phyloP scores from a whole-genome alignment of 2,888 invertebrate species.

The Phragmatobia fuliginosa region DNA sequence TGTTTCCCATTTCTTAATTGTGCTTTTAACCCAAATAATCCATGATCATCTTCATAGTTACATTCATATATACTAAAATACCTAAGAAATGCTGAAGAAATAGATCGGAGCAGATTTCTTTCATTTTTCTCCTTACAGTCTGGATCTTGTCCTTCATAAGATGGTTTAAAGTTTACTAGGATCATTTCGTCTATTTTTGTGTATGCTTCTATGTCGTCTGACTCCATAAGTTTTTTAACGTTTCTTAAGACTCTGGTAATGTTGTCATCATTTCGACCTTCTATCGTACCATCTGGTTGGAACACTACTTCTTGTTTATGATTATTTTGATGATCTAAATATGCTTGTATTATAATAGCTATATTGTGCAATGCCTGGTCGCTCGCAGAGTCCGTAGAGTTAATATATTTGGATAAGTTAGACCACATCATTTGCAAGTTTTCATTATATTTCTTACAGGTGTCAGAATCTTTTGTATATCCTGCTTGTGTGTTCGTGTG shows the following conservation, averaged over 20 bases:
- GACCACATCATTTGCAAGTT: constrained; percentile 47
- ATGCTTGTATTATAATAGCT: constrained; percentile 46
- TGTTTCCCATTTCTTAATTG: not conserved
- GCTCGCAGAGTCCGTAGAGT: constrained; percentile 27
- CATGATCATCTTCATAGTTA: constrained; percentile 14
- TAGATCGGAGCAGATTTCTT: constrained; percentile 25
- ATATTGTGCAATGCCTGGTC: constrained; percentile 46
- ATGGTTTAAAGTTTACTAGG: constrained; percentile 29
- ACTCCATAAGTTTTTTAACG: constrained; percentile 30
- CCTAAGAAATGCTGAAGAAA: too few species aligned
- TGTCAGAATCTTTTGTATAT: constrained; percentile 47
- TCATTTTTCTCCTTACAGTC: constrained; percentile 37
- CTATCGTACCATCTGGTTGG: not conserved
- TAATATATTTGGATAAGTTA: constrained; percentile 33
- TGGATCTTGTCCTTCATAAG: constrained; percentile 23
- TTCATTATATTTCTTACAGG: constrained; percentile 47
- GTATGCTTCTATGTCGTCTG: constrained; percentile 9
- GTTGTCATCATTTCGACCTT: constrained; percentile 27
- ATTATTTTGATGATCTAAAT: constrained; percentile 40
- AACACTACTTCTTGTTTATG: constrained; percentile 12
- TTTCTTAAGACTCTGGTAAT: constrained; percentile 20
- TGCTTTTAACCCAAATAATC: constrained; percentile 12
- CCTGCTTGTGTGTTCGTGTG: constrained; percentile 28
- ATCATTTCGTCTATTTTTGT: constrained; percentile 31
- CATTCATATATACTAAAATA: too few species aligned